phyloP scores from a whole-genome alignment of 1,140 invertebrate species.

The Zaprionus inermis region DNA sequence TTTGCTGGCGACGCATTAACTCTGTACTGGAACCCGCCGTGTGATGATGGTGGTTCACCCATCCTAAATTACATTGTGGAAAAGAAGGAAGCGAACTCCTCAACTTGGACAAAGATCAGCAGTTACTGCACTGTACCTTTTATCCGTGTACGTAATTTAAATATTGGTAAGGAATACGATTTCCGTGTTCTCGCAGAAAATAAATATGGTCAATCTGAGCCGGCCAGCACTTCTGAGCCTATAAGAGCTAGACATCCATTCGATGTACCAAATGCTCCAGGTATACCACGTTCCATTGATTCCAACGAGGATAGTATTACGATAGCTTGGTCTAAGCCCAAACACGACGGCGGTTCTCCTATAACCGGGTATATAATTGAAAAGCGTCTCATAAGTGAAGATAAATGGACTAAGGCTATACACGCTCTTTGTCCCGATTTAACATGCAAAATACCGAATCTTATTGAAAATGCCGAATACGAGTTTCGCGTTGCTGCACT shows the following conservation, averaged over 20 bases:
- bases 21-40: constrained; percentile 97
- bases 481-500: constrained; percentile 98
- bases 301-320: constrained; percentile 97
- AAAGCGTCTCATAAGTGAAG: constrained; percentile 94
- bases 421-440: constrained; percentile 93
- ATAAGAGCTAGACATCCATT: constrained; percentile 98
- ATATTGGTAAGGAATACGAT: constrained; percentile 96
- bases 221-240: constrained; percentile 93
- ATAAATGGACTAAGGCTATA: constrained; percentile 95
- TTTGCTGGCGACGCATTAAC: constrained; percentile 98
- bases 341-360: constrained; percentile 96
- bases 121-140: constrained; percentile 96
- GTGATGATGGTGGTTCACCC: constrained; percentile 97
- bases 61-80: constrained; percentile 99
- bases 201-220: constrained; percentile 97
- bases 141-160: constrained; percentile 95
- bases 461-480: constrained; percentile 98
- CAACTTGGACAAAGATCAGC: constrained; percentile 95
- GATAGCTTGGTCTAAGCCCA: constrained; percentile 96
- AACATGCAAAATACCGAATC: constrained; percentile 91
- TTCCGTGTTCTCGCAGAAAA: constrained; percentile 99
- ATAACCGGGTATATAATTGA: constrained; percentile 97
- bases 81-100: constrained; percentile 92
- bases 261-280: constrained; percentile 95
- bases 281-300: constrained; percentile 93